phyloP scores from a whole-genome alignment of 2,113 vertebrate species.

The Gnathonemus echidnorhynchus region DNA sequence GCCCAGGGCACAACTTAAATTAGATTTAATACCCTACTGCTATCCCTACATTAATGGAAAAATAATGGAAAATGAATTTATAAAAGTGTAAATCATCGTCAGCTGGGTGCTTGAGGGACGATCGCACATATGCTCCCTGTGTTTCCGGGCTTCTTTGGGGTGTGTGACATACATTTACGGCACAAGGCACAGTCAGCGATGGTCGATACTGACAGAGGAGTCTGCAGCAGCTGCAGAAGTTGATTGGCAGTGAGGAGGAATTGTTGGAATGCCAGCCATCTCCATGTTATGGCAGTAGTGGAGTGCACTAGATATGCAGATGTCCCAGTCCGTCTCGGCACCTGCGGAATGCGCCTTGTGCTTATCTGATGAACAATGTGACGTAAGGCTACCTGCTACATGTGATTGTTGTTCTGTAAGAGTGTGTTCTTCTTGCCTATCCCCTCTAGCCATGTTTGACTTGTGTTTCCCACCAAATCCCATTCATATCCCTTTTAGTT shows the following conservation, averaged over 20 bases:
- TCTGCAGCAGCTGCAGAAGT: conserved; percentile 7
- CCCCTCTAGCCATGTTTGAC: conserved; percentile 16
- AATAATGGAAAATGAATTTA: conserved; percentile 23
- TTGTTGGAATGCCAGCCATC: neutral
- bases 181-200: conserved; percentile 38
- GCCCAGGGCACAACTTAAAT: conserved; percentile 26
- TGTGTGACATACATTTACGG: conserved; percentile 22
- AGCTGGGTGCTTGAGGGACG: neutral
- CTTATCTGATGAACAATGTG: neutral
- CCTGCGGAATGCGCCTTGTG: conserved; percentile 28
- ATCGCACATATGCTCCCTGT: neutral
- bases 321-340: conserved; percentile 22
- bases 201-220: conserved; percentile 28
- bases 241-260: neutral
- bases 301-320: neutral
- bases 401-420: neutral
- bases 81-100: conserved; percentile 17
- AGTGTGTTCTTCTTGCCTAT: neutral
- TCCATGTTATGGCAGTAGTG: neutral
- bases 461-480: neutral
- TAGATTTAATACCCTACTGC: conserved; percentile 25
- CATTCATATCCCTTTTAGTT: conserved; percentile 18
- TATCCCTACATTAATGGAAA: conserved; percentile 20
- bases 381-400: neutral
- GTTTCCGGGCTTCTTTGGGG: conserved; percentile 32